A percentile compares a stretch with the other conserved stretches of the same genome.
phyloP scores from a whole-genome alignment of 2,113 vertebrate genomes.

The Microtus montanus region DNA sequence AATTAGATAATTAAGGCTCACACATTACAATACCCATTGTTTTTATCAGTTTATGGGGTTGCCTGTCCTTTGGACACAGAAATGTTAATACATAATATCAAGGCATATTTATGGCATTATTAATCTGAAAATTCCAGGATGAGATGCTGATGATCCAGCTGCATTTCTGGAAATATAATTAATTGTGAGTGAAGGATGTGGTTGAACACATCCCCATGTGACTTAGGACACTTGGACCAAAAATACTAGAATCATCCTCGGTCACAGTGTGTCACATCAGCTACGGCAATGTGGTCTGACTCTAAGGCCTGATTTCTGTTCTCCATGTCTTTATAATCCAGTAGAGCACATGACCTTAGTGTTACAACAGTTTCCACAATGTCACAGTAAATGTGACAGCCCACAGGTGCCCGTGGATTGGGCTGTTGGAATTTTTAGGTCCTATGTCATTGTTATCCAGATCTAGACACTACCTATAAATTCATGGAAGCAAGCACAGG shows the following conservation, averaged over 20 bases:
- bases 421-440: conserved; percentile 26
- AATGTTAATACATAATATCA: background rate
- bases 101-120: background rate
- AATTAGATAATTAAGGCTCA: background rate
- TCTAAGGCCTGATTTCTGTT: background rate
- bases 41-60: background rate
- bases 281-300: background rate
- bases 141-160: background rate
- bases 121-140: background rate
- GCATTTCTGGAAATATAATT: background rate
- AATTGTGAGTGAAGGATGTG: background rate
- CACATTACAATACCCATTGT: background rate
- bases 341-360: background rate
- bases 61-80: background rate
- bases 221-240: background rate
- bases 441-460: background rate
- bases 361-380: background rate
- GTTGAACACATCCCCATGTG: background rate
- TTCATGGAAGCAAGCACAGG: background rate
- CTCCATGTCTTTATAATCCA: background rate
- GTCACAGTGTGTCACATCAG: background rate
- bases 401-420: background rate
- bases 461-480: background rate
- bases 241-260: background rate
- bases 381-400: background rate